Percentiles rank a stretch among this genome's conserved stretches.
These are phyloP conservation scores for Gordius sp. DNA, from an alignment of 2,888 invertebrate genomes.

Conservation along the genomic window DNA sequence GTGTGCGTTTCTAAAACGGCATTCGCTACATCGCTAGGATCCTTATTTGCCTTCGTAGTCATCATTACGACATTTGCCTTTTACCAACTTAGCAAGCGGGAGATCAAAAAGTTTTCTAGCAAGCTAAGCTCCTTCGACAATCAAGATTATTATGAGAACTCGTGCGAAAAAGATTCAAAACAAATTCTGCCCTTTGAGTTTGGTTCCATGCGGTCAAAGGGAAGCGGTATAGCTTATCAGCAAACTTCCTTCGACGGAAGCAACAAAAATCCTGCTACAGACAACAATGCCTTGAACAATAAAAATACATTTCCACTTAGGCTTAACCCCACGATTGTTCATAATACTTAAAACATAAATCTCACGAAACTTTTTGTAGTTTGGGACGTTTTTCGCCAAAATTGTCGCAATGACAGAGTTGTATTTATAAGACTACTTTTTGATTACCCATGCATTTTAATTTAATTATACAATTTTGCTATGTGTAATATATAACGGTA, in stretches of 20 bases:
- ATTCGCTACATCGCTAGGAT: neutral
- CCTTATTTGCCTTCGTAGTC: neutral
- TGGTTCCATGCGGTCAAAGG: constrained; percentile 3
- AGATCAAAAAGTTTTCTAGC: constrained; percentile 4
- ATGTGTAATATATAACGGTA: no score
- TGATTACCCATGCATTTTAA: no score
- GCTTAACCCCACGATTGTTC: neutral
- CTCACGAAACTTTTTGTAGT: no score
- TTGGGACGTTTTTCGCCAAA: no score
- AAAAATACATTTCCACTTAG: neutral
- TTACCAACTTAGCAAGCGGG: neutral
- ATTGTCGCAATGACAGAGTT: no score
- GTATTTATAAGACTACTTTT: no score
- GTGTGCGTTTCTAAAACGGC: constrained; percentile 1
- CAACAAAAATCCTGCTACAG: neutral
- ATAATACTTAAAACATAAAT: constrained; percentile 2
- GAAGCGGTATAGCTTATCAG: neutral
- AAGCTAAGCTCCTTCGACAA: constrained; percentile 13
- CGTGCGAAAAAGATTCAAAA: neutral
- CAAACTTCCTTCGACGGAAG: neutral
- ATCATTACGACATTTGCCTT: neutral
- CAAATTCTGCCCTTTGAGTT: neutral
- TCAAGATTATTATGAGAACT: neutral
- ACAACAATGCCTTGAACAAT: neutral
- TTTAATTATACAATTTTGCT: no score